Conservation (phyloP, 2,113 vertebrate genomes). For the Ailuropoda melanoleuca region DNA sequence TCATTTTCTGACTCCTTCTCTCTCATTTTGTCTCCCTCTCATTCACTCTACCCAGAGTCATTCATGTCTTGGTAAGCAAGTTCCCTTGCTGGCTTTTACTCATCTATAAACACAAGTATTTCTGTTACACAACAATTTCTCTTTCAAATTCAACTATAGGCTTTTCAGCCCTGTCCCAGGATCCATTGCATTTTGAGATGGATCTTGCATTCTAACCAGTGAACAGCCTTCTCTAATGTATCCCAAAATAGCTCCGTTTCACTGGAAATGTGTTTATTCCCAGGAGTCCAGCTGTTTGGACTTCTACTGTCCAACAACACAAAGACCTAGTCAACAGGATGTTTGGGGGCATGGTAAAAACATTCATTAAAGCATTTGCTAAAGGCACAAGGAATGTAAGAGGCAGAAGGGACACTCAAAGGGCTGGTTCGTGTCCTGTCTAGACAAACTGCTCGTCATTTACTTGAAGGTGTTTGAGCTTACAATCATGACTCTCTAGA, state of each 20-base stretch:
- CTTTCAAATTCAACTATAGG: not conserved
- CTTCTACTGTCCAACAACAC: not conserved
- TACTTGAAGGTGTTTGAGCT: not conserved
- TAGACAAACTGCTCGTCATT: not conserved
- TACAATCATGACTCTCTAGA: not conserved
- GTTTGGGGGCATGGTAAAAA: not conserved
- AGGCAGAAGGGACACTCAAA: not conserved
- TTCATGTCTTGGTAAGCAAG: not conserved
- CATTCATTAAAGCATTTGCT: not conserved
- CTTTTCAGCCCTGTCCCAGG: not conserved
- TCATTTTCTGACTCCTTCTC: not conserved
- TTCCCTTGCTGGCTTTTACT: not conserved
- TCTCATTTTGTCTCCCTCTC: not conserved
- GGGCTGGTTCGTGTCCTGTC: not conserved
- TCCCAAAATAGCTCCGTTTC: not conserved
- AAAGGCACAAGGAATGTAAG: not conserved
- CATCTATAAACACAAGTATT: not conserved
- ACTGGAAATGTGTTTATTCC: not conserved
- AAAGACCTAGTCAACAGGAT: not conserved
- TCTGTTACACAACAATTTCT: not conserved
- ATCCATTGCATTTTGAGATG: not conserved
- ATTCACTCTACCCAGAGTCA: not conserved
- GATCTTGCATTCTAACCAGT: not conserved
- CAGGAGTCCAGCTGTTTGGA: not conserved
- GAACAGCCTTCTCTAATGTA: not conserved